Conservation (phyloP, 2,113 vertebrate species). For the Perca flavescens region DNA sequence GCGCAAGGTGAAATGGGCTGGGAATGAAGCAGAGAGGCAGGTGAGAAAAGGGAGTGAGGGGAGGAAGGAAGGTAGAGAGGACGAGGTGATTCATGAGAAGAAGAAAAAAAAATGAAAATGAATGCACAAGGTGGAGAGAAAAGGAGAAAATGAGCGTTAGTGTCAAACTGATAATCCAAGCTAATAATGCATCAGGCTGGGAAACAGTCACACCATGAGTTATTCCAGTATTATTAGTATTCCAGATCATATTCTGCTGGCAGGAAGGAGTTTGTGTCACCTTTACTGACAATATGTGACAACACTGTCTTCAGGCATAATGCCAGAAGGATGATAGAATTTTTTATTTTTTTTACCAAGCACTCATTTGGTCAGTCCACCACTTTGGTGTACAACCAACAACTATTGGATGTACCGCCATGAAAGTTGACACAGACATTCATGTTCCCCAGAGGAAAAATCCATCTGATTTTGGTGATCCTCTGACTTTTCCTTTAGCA, state of each 20-base stretch:
- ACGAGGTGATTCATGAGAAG: constrained; percentile 33
- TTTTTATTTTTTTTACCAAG: background rate
- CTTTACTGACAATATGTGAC: background rate
- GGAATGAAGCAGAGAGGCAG: constrained; percentile 16
- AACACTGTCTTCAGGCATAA: background rate
- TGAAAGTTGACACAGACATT: background rate
- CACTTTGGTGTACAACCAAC: background rate
- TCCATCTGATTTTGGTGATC: background rate
- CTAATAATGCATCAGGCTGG: background rate
- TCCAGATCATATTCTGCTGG: background rate
- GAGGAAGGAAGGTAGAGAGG: background rate
- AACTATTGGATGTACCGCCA: background rate
- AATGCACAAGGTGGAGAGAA: constrained; percentile 3
- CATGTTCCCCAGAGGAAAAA: background rate
- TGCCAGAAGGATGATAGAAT: background rate
- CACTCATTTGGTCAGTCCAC: background rate
- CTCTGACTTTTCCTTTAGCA: background rate
- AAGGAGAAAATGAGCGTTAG: constrained; percentile 41
- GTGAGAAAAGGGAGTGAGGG: background rate
- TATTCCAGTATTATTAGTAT: background rate
- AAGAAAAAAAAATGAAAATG: background rate
- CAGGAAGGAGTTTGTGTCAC: background rate
- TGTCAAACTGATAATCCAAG: constrained; percentile 1
- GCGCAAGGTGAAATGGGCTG: constrained; percentile 54
- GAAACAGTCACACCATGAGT: background rate